Base-by-base conservation (phyloP, 2,113 vertebrate species). In the Pedionomus torquatus region DNA sequence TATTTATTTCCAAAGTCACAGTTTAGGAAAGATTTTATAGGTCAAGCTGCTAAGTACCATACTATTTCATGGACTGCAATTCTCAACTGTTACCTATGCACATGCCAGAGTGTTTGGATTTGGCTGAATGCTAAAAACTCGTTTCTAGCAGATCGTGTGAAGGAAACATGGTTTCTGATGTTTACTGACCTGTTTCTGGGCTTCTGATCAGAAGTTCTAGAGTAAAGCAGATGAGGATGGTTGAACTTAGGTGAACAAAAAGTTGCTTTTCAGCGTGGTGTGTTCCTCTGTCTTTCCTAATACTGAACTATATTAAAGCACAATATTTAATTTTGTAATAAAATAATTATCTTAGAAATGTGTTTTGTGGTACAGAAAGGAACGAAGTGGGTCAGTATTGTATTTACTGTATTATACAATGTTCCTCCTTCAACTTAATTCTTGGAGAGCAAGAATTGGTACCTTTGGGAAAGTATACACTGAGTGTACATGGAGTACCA, bases 1-100 rank as follows among this genome's bases (percentile, higher is more conserved):
- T 84, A 82, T 89, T 92, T 94, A 89, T 95, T 94, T 92, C 83
- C 71, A 41, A 65, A 92, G 77, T 75, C 69, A 87, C 25, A 64
- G 57, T 25, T 92, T 79, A 65, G 83, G 57, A 75, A 93, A 80
- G 82, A 84, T 81, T 77, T 93, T 94, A 81, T 70, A 88, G 92
- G 80, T 95, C 83, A 94, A 90, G 43, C n/a, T 87, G 35, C 77
- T 93, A 83, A 87, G 92, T 86, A 52, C 18, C 24, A 23, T 58
- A 83, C 75, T 90, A 93, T 64, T 78, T 87, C 64, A 92, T 57
- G 54, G 76, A 21, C 79, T 92, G 26, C 60, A 90, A 14, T 89
- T 93, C 82, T 75, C 68, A 92, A 52, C 35, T 49, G 43, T 74
- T 89, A 89, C 71, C 69, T 81, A 30, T 90, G 82, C 64, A 43